Conservation (phyloP, 2,113 vertebrate genomes). For the Excalfactoria chinensis region DNA sequence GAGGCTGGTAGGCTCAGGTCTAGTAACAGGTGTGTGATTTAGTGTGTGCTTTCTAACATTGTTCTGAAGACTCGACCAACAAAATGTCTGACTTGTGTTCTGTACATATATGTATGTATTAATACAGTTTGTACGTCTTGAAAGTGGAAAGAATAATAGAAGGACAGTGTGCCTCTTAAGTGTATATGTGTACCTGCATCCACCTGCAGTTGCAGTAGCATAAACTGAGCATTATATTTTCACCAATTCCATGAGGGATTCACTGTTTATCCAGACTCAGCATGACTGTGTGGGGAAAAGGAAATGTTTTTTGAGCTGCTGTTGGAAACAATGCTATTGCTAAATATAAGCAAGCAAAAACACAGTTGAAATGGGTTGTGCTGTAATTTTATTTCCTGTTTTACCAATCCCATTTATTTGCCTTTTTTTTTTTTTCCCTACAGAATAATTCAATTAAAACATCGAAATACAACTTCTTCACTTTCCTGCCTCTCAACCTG, state of each 20-base stretch:
- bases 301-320: slow-evolving; percentile 31
- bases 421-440: slow-evolving; percentile 28
- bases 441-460: slow-evolving; percentile 95
- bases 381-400: slow-evolving; percentile 53
- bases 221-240: not conserved
- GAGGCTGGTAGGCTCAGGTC: rapidly evolving
- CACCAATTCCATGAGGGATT: not conserved
- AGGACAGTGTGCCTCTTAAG: not conserved
- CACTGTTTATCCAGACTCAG: not conserved
- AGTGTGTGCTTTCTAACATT: not conserved
- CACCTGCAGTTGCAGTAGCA: not conserved
- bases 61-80: not conserved
- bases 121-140: not conserved
- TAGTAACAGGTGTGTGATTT: not conserved
- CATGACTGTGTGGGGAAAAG: slow-evolving; percentile 21
- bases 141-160: not conserved
- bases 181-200: not conserved
- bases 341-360: slow-evolving; percentile 67
- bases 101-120: not conserved
- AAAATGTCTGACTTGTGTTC: not conserved
- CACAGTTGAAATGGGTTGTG: slow-evolving; percentile 15
- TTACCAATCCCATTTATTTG: slow-evolving; percentile 1
- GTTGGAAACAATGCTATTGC: slow-evolving; percentile 61
- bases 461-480: slow-evolving; percentile 91
- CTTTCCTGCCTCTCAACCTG: slow-evolving; percentile 94